phyloP scores from a whole-genome alignment of 1,140 invertebrate genomes.

The Leptinotarsa lineolata region DNA sequence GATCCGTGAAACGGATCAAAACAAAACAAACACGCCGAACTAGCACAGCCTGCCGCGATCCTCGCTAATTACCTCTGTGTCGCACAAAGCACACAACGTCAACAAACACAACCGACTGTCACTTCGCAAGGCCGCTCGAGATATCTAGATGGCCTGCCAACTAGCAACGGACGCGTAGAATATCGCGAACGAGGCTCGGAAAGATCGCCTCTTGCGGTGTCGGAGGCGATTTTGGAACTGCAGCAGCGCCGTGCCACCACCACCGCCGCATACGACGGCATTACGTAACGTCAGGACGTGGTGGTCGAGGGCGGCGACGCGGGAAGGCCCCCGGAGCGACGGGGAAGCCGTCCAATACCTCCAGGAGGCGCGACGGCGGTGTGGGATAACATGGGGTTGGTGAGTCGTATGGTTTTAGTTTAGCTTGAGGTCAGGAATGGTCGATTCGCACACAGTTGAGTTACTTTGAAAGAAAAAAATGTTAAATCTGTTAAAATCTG shows the following conservation, averaged over 20 bases:
- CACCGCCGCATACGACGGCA: conserved; percentile 2
- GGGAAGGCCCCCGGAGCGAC: background rate
- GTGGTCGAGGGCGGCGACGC: background rate
- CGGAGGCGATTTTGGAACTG: background rate
- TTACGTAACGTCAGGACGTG: conserved; percentile 20
- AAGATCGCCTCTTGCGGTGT: background rate
- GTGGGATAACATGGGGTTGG: background rate
- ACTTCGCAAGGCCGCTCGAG: conserved; percentile 3
- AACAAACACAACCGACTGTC: background rate
- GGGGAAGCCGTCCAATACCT: background rate
- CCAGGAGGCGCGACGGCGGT: background rate
- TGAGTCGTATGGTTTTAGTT: too few relatives aligned
- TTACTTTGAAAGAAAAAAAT: too few relatives aligned
- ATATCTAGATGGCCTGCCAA: background rate
- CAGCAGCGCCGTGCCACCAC: background rate
- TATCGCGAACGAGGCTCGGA: background rate
- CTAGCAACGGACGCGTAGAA: background rate
- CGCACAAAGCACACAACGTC: background rate
- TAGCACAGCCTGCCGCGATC: background rate
- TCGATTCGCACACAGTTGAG: too few relatives aligned
- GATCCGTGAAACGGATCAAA: background rate
- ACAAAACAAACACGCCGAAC: background rate
- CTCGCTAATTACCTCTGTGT: background rate
- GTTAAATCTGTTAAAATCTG: too few relatives aligned
- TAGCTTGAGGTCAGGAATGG: too few relatives aligned